phyloP scores from a whole-genome alignment of 2,113 vertebrate species.

The Circaetus cinerascens region DNA sequence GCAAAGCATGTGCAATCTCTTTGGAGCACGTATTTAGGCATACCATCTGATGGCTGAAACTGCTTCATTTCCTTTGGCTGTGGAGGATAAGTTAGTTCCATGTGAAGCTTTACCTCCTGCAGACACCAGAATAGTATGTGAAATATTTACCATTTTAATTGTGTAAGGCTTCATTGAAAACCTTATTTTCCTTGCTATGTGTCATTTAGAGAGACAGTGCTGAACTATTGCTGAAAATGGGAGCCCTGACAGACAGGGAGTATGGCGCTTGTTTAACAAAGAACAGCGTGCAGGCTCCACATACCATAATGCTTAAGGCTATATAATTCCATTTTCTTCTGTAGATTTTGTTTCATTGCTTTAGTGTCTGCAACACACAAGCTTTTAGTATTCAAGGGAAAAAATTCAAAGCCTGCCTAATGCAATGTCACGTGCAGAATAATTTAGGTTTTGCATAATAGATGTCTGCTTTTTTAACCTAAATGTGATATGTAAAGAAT shows the following conservation, averaged over 20 bases:
- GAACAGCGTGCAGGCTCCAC: constrained; percentile 39
- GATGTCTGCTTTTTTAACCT: neutral
- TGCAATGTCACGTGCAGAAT: neutral
- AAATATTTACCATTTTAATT: constrained; percentile 68
- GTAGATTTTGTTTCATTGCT: neutral
- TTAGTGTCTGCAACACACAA: neutral
- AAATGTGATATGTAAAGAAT: neutral
- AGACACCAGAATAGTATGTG: constrained; percentile 19
- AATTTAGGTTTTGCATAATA: neutral
- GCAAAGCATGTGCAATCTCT: neutral
- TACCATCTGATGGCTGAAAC: constrained; percentile 18
- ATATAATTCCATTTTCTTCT: constrained; percentile 40
- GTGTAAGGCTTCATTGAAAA: constrained; percentile 40
- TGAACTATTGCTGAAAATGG: constrained; percentile 10
- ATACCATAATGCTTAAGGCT: constrained; percentile 34
- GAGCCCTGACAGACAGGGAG: constrained; percentile 31
- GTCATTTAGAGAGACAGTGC: neutral
- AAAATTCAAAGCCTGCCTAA: neutral
- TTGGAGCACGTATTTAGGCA: neutral
- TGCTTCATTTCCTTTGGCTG: constrained; percentile 30
- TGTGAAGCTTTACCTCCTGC: constrained; percentile 31
- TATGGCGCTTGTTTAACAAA: constrained; percentile 57
- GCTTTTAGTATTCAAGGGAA: neutral
- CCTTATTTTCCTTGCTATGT: constrained; percentile 47
- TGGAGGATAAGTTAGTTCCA: neutral